Evolutionary conservation across 2,888 invertebrate species (phyloP).

Genomic region (Athrips mouffetella): DNA sequence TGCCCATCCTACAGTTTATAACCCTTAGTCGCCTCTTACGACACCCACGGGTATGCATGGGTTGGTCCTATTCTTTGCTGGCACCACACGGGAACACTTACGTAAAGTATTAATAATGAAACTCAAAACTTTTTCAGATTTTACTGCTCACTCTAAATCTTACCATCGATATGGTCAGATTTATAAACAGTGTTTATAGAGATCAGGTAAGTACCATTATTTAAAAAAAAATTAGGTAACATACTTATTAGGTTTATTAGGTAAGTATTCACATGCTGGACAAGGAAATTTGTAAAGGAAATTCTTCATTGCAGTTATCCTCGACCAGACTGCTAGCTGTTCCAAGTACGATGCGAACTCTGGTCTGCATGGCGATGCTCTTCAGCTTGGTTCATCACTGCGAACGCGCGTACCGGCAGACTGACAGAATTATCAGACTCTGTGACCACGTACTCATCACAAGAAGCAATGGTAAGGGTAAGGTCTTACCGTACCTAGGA

Average conservation of each 20-base stretch:
- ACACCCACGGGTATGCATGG: too few relatives aligned
- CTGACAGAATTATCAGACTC: slow-evolving; percentile 41
- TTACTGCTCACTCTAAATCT: background rate
- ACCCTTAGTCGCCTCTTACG: too few relatives aligned
- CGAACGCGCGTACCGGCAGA: slow-evolving; percentile 46
- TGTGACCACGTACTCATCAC: slow-evolving; percentile 51
- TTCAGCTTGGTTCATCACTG: slow-evolving; percentile 47
- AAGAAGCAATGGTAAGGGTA: slow-evolving; percentile 49
- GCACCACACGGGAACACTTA: too few relatives aligned
- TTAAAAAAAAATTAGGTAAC: too few relatives aligned
- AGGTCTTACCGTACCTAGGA: too few relatives aligned
- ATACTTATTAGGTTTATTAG: slow-evolving; percentile 40
- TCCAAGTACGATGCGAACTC: slow-evolving; percentile 41
- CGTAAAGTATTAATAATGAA: too few relatives aligned
- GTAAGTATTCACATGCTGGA: slow-evolving; percentile 45
- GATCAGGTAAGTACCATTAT: too few relatives aligned
- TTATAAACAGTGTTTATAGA: background rate
- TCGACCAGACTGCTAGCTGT: slow-evolving; percentile 36
- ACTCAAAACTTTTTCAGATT: background rate
- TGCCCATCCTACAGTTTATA: too few relatives aligned
- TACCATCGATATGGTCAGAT: slow-evolving; percentile 3
- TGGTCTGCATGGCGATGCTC: slow-evolving; percentile 43
- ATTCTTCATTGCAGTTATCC: slow-evolving; percentile 33
- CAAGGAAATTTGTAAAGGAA: too few relatives aligned
- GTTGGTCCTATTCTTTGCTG: too few relatives aligned